Conservation (phyloP, 2,797 vertebrate species). For the Eutrigla gurnardus region DNA sequence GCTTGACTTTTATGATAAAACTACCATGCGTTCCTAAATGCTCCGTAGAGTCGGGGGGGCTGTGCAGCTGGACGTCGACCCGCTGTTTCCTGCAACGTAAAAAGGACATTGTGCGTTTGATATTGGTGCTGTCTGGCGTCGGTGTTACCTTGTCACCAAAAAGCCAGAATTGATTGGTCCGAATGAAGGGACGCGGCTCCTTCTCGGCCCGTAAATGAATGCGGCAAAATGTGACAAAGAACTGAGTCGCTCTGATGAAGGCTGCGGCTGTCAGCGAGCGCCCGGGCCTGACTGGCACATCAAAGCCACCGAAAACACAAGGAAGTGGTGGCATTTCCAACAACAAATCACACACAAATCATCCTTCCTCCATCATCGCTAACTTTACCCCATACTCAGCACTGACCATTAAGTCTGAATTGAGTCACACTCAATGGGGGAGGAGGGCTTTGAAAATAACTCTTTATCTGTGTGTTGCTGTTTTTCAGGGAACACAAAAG, state of each 20-base stretch:
- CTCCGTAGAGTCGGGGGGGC: not conserved
- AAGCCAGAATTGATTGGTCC: constrained; percentile 57
- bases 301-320: constrained; percentile 67
- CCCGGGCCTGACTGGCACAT: constrained; percentile 67
- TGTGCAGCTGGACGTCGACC: constrained; percentile 2
- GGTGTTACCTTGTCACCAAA: constrained; percentile 39
- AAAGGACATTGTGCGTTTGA: constrained; percentile 41
- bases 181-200: constrained; percentile 55
- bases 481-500: constrained; percentile 82
- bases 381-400: constrained; percentile 70
- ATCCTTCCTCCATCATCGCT: constrained; percentile 56
- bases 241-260: constrained; percentile 64
- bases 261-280: constrained; percentile 57
- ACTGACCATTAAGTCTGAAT: constrained; percentile 72
- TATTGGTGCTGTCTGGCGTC: constrained; percentile 31
- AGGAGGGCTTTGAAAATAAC: constrained; percentile 82
- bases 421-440: constrained; percentile 69
- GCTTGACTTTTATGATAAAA: constrained; percentile 15
- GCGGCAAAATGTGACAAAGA: constrained; percentile 56
- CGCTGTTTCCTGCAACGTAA: constrained; percentile 13
- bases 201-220: constrained; percentile 54
- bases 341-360: constrained; percentile 47
- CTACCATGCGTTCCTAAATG: constrained; percentile 7
- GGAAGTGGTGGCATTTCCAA: constrained; percentile 64
- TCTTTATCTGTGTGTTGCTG: constrained; percentile 82